Base-by-base conservation (phyloP, 23 tunicate species). In the Ciona savignyi region DNA sequence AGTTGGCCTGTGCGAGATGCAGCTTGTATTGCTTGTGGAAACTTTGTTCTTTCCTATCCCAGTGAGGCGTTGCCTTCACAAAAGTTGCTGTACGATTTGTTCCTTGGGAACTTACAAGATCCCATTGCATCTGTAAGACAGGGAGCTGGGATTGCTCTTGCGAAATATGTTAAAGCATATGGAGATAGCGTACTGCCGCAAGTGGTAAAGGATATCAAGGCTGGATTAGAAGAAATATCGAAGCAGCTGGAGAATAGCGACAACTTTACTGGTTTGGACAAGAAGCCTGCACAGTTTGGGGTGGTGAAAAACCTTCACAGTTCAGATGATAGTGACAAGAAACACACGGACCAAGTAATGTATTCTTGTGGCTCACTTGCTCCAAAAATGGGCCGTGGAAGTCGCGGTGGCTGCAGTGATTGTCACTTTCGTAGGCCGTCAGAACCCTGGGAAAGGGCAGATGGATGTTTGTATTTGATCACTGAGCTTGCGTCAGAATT, bases 1-100 rank as follows among this genome's bases (percentile, higher is more conserved):
- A 86, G 93, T 74, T 93, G 98, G 98, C 98, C 98, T 6, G 98
- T 93, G 26, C 33, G 98, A 25, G 98, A 93, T 69, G 93, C 98
- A 2, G 93, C 94, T 60, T 93, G 98, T 42, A 75, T 93, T 0
- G 90, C 90, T 66, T 86, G 93, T 51, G 98, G 98, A 3, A 93
- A 93, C 60, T 93, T 93, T 70, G 71, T 93, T 20, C 29, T 82
- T 19, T 66, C 64, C 27, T 86, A 77, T 70, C 78, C 81, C 11
- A 73, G 70, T 6, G 84, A 76, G 27, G 76, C 87, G 0, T 42
- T 4, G 35, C 61, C 25, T 33, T 60, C 78, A 20, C 72, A 72
- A n/a, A 70, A 72, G 27, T 33, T 76, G 70, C 84, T 93, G 24
- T 93, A 93, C 73, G 25, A 48, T 1, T 66, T 86, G 65, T 93